Evolutionary conservation across 2,113 vertebrate species (phyloP), one percentile per base, ranked within the genome.

Genomic region (Murina feae): DNA sequence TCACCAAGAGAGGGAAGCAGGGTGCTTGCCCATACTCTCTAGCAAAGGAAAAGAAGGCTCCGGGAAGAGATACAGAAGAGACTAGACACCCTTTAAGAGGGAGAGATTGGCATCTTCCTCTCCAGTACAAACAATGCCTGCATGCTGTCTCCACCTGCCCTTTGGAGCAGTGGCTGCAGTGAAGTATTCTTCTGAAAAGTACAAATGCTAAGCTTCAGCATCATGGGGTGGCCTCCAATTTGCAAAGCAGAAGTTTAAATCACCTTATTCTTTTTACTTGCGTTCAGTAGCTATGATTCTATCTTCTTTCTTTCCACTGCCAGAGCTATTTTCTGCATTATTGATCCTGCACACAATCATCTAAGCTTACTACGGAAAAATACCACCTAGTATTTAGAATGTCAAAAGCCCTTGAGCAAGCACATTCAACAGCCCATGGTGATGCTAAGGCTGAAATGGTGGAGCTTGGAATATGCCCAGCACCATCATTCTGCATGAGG

Each of bases 391-490:
- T 30, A 32, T 30, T 72, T 71, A 78, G 18, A 80, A 51, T 60
- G 53, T 53, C 68, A 20, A n/a, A 93, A 93, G 44, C 47, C 32
- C 87, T 79, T 69, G 30, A 72, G 14, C 47, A 39, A 39, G 69
- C 51, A 10, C 35, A 55, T 18, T 55, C 71, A 71, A 71, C 47
- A 65, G 55, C 32, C 6, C 51, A 44, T 4, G 5, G 9, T 4
- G 25, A 89, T 18, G 68, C 53, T 55, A 49, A 85, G 55, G 69
- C 32, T 55, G 58, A 39, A 35, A 68, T 58, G 69, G 1, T 7
- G 49, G 53, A 60, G 65, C 86, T 42, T 53, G 81, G 66, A 47
- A 23, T 53, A 12, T 0, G 17, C 37, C 60, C 0, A 0, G 37
- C 80, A 25, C 23, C 13, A 7, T 51, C 44, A 2, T 25, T 94